Conservation (phyloP, 2,797 vertebrate genomes). For the Siniperca undulata region DNA sequence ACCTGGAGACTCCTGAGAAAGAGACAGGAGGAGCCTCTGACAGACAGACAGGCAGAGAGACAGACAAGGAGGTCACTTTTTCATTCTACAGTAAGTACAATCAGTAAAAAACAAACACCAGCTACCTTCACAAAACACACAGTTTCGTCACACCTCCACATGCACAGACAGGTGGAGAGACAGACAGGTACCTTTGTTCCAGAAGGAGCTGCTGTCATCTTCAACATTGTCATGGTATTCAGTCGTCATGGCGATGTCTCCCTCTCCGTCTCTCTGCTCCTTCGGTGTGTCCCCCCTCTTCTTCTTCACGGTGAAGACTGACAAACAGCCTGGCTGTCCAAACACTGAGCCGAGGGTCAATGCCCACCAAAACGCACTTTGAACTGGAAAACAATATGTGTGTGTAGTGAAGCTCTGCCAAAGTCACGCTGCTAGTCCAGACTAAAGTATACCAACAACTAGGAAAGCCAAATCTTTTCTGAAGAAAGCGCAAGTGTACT, state of each 20-base stretch:
- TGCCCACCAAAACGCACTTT: conserved; percentile 27
- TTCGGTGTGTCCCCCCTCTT: neutral
- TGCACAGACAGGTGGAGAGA: neutral
- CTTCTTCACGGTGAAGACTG: neutral
- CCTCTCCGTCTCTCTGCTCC: neutral
- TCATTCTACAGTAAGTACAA: neutral
- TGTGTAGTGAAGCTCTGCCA: conserved; percentile 7
- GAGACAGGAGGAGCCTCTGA: conserved; percentile 45
- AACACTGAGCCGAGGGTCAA: conserved; percentile 36
- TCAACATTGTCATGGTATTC: conserved; percentile 68
- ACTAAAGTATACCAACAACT: neutral
- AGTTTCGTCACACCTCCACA: neutral
- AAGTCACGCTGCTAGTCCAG: neutral
- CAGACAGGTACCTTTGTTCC: conserved; percentile 62
- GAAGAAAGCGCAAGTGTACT: neutral
- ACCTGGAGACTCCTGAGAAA: conserved; percentile 31
- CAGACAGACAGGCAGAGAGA: neutral
- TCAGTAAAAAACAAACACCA: neutral
- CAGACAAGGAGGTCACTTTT: neutral
- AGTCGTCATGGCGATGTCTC: conserved; percentile 42
- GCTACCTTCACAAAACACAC: neutral
- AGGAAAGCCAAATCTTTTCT: neutral
- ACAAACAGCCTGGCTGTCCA: conserved; percentile 8
- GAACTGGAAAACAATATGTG: conserved; percentile 16
- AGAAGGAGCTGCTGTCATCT: conserved; percentile 58